Conservation (phyloP, 2,888 invertebrate species). For the Drosophila mercatorum region DNA sequence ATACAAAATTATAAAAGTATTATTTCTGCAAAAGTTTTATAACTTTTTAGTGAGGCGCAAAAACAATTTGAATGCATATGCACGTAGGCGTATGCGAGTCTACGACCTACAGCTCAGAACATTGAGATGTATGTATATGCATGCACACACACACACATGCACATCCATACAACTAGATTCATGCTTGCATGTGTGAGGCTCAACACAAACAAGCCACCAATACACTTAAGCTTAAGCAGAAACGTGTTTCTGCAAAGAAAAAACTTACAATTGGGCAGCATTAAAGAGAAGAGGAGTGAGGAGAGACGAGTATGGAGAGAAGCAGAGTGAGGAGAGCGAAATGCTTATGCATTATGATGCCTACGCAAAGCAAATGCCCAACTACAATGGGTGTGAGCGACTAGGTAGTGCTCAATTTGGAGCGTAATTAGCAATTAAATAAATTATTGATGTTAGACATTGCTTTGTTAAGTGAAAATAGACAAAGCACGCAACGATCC, state of each 20-base stretch:
- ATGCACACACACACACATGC: not conserved
- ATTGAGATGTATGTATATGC: not conserved
- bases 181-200: not conserved
- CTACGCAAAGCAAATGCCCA: not conserved
- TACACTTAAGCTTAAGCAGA: not conserved
- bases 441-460: not conserved
- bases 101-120: not conserved
- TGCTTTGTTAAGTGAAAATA: not conserved
- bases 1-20: no score
- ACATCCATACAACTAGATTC: not conserved
- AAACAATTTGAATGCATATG: not conserved
- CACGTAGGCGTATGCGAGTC: not conserved
- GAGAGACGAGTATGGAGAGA: not conserved
- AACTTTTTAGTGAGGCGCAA: not conserved
- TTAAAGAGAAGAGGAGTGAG: no score
- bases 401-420: not conserved
- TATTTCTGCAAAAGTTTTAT: not conserved
- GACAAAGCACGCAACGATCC: not conserved
- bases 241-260: constrained; percentile 7
- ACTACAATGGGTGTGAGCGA: not conserved
- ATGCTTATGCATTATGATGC: not conserved
- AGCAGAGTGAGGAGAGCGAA: not conserved
- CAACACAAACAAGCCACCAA: not conserved
- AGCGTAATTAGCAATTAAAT: not conserved
- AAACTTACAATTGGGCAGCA: not conserved